Evolutionary conservation across 2,113 vertebrate genomes (phyloP).

Genomic region (Neogobius melanostomus): DNA sequence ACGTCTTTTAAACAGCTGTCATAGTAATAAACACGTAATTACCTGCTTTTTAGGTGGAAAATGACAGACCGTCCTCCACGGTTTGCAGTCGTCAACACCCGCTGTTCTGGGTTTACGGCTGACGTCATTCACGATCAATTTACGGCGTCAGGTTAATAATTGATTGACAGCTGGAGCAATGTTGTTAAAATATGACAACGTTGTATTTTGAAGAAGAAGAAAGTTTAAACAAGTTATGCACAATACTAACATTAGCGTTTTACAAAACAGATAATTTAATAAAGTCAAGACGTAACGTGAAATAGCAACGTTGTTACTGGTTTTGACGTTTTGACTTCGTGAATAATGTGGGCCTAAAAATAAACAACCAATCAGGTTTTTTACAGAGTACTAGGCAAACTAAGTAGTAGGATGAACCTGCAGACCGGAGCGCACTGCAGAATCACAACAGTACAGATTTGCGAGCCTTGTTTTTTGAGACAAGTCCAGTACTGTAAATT

Average conservation of each 20-base stretch:
- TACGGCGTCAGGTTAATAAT: not conserved
- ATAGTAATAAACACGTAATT: not conserved
- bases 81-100: slow-evolving; percentile 47
- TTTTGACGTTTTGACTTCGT: no score
- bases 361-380: slow-evolving; percentile 59
- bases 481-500: no score
- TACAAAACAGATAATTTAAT: no score
- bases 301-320: no score
- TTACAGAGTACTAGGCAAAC: slow-evolving; percentile 46
- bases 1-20: not conserved
- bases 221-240: no score
- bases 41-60: slow-evolving; percentile 37
- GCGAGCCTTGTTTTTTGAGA: no score
- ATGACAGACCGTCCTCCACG: slow-evolving; percentile 11
- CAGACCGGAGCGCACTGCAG: no score
- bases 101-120: slow-evolving; percentile 35
- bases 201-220: not conserved
- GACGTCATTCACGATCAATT: slow-evolving; percentile 38
- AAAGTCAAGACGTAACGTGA: no score
- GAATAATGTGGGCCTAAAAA: no score
- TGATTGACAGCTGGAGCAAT: not conserved
- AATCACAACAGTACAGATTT: no score
- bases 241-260: no score
- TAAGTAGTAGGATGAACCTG: not conserved
- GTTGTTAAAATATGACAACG: not conserved